Evolutionary conservation across 2,797 vertebrate genomes (phyloP), one percentile per base, ranked within the genome.

Genomic region (Enteromius afrohamiltoni): DNA sequence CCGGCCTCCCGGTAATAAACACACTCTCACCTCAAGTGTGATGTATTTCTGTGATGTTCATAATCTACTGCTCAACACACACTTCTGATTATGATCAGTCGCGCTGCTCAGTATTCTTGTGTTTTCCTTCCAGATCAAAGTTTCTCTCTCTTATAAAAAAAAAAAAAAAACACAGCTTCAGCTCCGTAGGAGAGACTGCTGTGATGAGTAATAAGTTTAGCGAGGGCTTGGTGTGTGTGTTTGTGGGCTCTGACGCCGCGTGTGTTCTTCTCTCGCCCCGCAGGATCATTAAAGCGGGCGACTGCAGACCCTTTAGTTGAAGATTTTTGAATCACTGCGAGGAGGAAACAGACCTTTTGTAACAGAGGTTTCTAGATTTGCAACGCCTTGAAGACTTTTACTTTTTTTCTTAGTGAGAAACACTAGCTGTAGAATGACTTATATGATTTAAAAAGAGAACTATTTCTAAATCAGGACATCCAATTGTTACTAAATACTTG

Each of bases 341-440:
- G 92, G 93, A 96, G 94, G 94, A 94, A 94, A 95, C 94, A 95
- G 87, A 96, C 96, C 94, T 94, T 96, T 97, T 96, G 93, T 96
- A 95, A 96, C 94, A 94, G 94, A 96, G 95, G 96, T 96, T 96
- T 96, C 92, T 97, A 97, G 97, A 98, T 97, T 97, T 96, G 94
- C 96, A 96, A 94, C 95, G 91, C 97, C 97, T 98, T 96, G 97
- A 98, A 97, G 96, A 97, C 95, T 96, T 95, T 93, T 92, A 97
- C 94, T 95, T 95, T 93, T 92, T 96, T 97, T 97, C 96, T 98
- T 95, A 94, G 95, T 93, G 94, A 95, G 97, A 97, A 98, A 99
- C 97, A 98, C 97, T 98, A 98, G 97, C 93, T 96, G 96, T 98
- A 98, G 96, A 96, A 96, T 96, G 96, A 97, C 95, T 96, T 95